These are phyloP conservation scores for Euzophera pinguis DNA, from an alignment of 2,888 invertebrate species.

Conservation along the genomic window DNA sequence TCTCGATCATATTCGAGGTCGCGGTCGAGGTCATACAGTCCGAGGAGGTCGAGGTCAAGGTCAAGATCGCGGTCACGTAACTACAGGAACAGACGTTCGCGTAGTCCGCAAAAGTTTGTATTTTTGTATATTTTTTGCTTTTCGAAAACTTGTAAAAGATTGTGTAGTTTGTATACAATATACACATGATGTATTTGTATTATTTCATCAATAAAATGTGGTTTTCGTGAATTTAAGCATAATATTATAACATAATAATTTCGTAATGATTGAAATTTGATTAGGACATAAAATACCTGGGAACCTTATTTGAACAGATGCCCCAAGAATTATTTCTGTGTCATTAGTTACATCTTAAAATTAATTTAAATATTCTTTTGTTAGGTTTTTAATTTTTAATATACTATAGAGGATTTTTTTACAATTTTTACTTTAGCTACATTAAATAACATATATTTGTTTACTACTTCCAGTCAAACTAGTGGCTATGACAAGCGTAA, in stretches of 20 bases:
- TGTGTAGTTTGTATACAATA: background rate
- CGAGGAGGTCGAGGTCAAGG: slow-evolving; percentile 40
- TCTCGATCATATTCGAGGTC: slow-evolving; percentile 47
- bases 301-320: no score
- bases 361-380: no score
- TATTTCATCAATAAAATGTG: no score
- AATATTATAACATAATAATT: no score
- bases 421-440: background rate
- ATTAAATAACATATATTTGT: slow-evolving; percentile 19
- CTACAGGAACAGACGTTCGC: slow-evolving; percentile 51
- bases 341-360: no score
- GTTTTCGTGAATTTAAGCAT: no score
- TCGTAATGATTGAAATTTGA: no score
- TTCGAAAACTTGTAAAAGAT: no score
- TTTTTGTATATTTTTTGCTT: slow-evolving; percentile 21
- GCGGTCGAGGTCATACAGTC: slow-evolving; percentile 50
- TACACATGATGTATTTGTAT: no score
- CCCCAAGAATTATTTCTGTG: no score
- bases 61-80: slow-evolving; percentile 50
- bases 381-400: no score
- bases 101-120: slow-evolving; percentile 67
- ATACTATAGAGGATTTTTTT: background rate
- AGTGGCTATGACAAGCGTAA: slow-evolving; percentile 62
- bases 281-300: no score
- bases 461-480: slow-evolving; percentile 46